A percentile compares a stretch with the other conserved stretches of the same genome.
Conservation (phyloP, 2,797 vertebrate genomes). For the Sebastes oblongus region DNA sequence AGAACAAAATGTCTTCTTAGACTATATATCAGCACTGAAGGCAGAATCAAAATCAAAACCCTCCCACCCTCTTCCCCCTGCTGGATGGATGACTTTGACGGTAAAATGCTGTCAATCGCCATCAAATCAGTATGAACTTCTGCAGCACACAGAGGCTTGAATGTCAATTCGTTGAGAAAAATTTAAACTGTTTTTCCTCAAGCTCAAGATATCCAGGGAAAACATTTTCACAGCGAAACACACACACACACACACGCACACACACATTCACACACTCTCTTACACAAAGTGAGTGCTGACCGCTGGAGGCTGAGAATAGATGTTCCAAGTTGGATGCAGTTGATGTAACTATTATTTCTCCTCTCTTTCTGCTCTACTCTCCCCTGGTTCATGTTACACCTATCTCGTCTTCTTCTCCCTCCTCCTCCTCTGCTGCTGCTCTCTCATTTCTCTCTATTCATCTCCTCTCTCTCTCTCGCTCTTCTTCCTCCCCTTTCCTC, state of each 20-base stretch:
- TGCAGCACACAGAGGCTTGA: background rate
- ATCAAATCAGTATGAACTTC: slow-evolving; percentile 35
- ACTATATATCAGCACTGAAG: slow-evolving; percentile 31
- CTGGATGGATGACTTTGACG: slow-evolving; percentile 52
- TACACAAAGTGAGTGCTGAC: slow-evolving; percentile 52
- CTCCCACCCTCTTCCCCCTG: slow-evolving; percentile 23
- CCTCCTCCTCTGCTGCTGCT: slow-evolving; percentile 54
- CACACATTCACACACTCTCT: slow-evolving; percentile 19
- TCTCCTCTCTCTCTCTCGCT: slow-evolving; percentile 50
- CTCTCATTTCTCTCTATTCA: slow-evolving; percentile 70
- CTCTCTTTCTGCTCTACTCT: slow-evolving; percentile 58
- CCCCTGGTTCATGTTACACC: slow-evolving; percentile 71
- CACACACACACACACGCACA: slow-evolving; percentile 26
- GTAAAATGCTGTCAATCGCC: slow-evolving; percentile 52
- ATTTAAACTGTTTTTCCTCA: slow-evolving; percentile 5
- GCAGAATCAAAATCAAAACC: slow-evolving; percentile 42
- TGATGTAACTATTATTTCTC: slow-evolving; percentile 74
- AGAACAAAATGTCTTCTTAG: slow-evolving; percentile 33
- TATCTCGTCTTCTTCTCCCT: slow-evolving; percentile 62
- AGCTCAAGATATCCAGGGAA: slow-evolving; percentile 47
- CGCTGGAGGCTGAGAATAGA: slow-evolving; percentile 71
- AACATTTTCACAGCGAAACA: slow-evolving; percentile 30
- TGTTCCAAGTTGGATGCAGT: slow-evolving; percentile 70
- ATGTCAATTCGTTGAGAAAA: slow-evolving; percentile 21
- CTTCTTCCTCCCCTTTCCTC: slow-evolving; percentile 65